Percentiles rank a stretch among this genome's conserved stretches.
Evolutionary conservation across 1,140 invertebrate genomes (phyloP).

Genomic region (Campoletis sonorensis): DNA sequence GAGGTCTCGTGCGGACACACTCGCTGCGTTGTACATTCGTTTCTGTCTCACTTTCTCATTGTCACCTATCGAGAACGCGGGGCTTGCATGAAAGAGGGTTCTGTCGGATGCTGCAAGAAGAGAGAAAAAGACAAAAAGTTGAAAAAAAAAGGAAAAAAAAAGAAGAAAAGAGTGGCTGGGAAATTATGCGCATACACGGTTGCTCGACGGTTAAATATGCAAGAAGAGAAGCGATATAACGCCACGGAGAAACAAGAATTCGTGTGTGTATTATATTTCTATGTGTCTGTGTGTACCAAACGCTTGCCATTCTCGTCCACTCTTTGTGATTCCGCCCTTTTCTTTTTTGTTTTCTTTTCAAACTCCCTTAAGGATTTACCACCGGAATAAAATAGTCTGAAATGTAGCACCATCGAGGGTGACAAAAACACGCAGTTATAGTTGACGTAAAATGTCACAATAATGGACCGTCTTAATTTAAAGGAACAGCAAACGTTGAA

Average conservation of each 20-base stretch:
- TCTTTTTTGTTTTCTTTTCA: no score
- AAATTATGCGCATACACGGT: slow-evolving; percentile 68
- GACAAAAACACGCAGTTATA: background rate
- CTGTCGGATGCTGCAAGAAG: slow-evolving; percentile 15
- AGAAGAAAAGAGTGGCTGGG: slow-evolving; percentile 2
- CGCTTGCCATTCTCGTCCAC: slow-evolving; percentile 3
- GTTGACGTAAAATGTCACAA: background rate
- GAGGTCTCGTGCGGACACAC: slow-evolving; percentile 27
- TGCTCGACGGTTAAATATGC: slow-evolving; percentile 61
- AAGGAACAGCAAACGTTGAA: background rate
- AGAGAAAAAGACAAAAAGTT: slow-evolving; percentile 28
- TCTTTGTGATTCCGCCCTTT: background rate
- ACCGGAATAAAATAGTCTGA: background rate
- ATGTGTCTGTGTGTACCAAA: background rate
- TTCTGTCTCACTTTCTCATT: slow-evolving; percentile 5
- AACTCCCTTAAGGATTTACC: background rate
- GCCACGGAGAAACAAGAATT: slow-evolving; percentile 1
- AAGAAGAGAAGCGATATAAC: slow-evolving; percentile 48
- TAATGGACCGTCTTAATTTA: background rate
- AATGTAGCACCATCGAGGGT: background rate
- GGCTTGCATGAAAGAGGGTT: background rate
- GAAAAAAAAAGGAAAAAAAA: slow-evolving; percentile 35
- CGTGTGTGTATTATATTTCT: background rate
- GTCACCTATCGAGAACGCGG: background rate
- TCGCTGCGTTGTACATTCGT: background rate